Conservation (phyloP, 2,113 vertebrate species). For the Lonchura striata region DNA sequence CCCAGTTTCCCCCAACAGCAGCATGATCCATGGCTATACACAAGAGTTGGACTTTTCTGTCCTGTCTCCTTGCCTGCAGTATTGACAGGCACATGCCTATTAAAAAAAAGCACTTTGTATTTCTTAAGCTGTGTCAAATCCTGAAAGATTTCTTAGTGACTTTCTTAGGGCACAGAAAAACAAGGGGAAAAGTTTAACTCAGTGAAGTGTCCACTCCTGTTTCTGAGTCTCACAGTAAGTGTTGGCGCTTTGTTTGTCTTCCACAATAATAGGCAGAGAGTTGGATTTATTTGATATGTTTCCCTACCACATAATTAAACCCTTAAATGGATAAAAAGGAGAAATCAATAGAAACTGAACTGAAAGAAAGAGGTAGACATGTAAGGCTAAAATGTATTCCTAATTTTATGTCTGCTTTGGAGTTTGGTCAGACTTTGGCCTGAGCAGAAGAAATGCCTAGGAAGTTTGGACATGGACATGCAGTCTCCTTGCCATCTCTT, state of each 20-base stretch:
- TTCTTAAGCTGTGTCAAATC: background rate
- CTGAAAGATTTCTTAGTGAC: background rate
- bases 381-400: background rate
- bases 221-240: background rate
- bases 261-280: background rate
- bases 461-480: background rate
- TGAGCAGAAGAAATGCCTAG: background rate
- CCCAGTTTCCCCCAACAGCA: background rate
- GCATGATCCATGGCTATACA: background rate
- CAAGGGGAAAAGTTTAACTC: background rate
- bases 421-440: background rate
- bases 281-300: background rate
- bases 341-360: background rate
- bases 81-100: background rate
- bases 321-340: background rate
- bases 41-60: background rate
- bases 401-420: background rate
- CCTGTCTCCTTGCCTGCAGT: background rate
- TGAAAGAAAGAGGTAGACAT: background rate
- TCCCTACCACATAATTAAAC: fast-evolving
- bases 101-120: background rate
- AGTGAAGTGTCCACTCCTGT: fast-evolving
- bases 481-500: fast-evolving
- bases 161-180: background rate
- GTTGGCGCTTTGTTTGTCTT: background rate